Evolutionary conservation across 2,888 invertebrate genomes (phyloP).

Genomic region (Meandrusa payeni): DNA sequence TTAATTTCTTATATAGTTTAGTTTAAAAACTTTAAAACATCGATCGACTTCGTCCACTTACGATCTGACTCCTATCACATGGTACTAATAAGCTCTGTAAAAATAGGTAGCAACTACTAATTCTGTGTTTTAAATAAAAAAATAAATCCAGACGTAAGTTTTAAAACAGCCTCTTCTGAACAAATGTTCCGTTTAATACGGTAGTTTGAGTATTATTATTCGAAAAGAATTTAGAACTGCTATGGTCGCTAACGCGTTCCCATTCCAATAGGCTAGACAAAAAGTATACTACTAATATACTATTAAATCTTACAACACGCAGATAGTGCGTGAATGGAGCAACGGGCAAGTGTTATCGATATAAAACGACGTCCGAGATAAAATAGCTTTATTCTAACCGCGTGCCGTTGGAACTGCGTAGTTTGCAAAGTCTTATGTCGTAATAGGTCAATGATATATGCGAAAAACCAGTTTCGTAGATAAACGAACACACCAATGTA

Average conservation of each 20-base stretch:
- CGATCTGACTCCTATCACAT: too few species aligned
- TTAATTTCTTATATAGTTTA: too few species aligned
- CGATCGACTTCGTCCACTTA: too few species aligned
- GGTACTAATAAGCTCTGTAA: too few species aligned
- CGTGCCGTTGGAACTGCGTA: constrained; percentile 44
- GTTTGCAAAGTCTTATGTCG: constrained; percentile 38
- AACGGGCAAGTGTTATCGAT: constrained; percentile 24
- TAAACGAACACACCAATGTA: constrained; percentile 14
- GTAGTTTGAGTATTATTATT: background rate
- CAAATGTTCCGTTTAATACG: too few species aligned
- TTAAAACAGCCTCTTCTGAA: too few species aligned
- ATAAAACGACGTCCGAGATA: constrained; percentile 36
- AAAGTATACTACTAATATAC: constrained; percentile 1
- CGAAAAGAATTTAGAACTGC: background rate
- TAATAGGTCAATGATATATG: constrained; percentile 60
- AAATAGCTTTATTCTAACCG: constrained; percentile 30
- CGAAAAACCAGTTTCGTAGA: constrained; percentile 30
- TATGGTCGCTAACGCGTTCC: background rate
- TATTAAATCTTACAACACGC: constrained; percentile 14
- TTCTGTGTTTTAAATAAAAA: too few species aligned
- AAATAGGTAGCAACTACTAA: too few species aligned
- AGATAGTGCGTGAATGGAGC: constrained; percentile 19
- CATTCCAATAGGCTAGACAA: background rate
- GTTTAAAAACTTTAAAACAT: too few species aligned
- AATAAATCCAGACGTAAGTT: too few species aligned